A percentile compares a stretch with the other conserved stretches of the same genome.
Conservation (phyloP, 2,113 vertebrate species). For the Podocnemis expansa region DNA sequence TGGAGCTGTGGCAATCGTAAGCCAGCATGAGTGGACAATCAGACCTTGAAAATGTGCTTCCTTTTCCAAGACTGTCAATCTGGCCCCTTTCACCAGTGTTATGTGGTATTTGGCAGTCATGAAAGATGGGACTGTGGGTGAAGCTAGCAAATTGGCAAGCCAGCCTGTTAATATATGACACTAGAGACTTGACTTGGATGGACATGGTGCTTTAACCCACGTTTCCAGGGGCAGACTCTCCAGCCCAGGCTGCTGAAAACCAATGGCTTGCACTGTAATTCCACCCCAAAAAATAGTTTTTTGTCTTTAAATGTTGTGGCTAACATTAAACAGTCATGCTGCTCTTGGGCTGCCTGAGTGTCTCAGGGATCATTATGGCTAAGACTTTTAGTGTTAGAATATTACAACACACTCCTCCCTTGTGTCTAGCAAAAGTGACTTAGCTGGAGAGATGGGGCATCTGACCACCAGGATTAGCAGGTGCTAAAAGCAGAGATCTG, state of each 20-base stretch:
- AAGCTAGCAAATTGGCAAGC: neutral
- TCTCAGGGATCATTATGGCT: neutral
- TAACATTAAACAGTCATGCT: neutral
- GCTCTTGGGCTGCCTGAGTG: neutral
- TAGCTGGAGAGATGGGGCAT: neutral
- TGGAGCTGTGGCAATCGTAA: neutral
- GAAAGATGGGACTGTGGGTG: neutral
- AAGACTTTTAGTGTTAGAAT: neutral
- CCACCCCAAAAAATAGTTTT: neutral
- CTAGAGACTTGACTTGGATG: neutral
- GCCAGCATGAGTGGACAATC: neutral
- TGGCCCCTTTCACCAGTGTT: neutral
- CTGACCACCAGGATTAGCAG: neutral
- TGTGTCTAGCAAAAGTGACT: neutral
- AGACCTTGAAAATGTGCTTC: neutral
- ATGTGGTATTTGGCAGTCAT: neutral
- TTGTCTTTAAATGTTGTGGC: neutral
- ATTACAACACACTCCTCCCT: neutral
- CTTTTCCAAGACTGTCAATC: neutral
- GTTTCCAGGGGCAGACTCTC: neutral
- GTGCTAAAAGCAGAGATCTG: neutral
- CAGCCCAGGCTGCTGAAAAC: neutral
- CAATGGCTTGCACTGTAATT: neutral
- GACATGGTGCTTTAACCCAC: neutral
- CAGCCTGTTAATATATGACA: too few relatives aligned